Conservation (phyloP, 2,113 vertebrate genomes). For the Hassar affinis region DNA sequence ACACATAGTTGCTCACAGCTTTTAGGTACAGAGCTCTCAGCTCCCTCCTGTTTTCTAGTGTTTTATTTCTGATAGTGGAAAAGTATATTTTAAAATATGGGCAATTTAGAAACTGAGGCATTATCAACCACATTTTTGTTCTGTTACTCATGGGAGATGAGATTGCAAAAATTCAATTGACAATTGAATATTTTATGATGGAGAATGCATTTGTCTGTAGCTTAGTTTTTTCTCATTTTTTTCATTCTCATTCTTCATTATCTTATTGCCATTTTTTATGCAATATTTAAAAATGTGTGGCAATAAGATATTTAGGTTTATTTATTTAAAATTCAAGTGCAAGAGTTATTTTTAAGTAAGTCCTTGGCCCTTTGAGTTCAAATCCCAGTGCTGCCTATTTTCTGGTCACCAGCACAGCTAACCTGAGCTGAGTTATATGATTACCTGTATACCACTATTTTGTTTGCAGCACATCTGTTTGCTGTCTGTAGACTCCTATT, state of each 20-base stretch:
- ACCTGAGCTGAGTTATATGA: neutral
- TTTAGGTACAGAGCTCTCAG: neutral
- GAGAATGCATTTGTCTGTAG: neutral
- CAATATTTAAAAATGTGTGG: neutral
- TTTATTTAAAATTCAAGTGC: neutral
- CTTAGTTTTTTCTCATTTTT: neutral
- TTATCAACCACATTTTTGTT: neutral
- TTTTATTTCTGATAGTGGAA: neutral
- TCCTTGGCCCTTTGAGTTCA: neutral
- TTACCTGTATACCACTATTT: constrained; percentile 5
- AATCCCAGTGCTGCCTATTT: constrained; percentile 4
- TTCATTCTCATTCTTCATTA: neutral
- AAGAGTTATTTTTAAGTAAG: constrained; percentile 8
- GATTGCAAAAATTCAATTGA: no score
- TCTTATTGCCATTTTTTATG: neutral
- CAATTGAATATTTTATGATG: neutral
- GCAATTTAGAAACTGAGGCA: neutral
- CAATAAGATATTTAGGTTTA: neutral
- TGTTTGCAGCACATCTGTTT: neutral
- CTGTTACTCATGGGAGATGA: neutral
- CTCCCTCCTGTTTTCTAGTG: neutral
- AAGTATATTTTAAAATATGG: neutral
- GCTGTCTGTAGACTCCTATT: neutral
- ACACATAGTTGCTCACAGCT: neutral
- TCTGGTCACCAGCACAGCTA: neutral